Evolutionary conservation across 1,140 invertebrate species (phyloP).

Genomic region (Drosophila bocki): DNA sequence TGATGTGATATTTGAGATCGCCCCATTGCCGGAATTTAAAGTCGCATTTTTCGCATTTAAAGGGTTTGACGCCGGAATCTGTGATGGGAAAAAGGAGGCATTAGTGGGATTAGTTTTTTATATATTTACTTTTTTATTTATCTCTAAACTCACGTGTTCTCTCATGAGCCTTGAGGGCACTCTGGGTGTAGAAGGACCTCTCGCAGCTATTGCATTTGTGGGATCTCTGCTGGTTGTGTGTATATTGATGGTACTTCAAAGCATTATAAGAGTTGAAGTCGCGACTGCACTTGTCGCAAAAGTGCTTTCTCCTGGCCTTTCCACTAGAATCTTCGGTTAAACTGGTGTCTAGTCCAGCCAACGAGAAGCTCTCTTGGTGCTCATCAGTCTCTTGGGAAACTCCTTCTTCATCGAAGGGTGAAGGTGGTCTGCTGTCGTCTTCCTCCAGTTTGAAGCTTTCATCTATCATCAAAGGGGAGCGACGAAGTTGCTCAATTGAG

Average conservation of each 20-base stretch:
- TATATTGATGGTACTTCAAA: constrained; percentile 92
- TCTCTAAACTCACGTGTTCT: constrained; percentile 85
- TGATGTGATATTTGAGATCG: constrained; percentile 95
- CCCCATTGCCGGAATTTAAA: constrained; percentile 94
- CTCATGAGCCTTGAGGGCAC: constrained; percentile 91
- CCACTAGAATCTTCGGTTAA: constrained; percentile 5
- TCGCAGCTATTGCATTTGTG: constrained; percentile 93
- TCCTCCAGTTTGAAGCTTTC: constrained; percentile 65
- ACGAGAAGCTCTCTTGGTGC: constrained; percentile 25
- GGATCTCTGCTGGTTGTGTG: constrained; percentile 90
- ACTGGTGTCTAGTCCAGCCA: constrained; percentile 30
- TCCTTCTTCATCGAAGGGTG: constrained; percentile 23
- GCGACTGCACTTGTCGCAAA: constrained; percentile 89
- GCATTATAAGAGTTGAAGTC: constrained; percentile 94
- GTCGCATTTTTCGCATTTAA: constrained; percentile 91
- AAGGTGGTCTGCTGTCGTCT: constrained; percentile 39
- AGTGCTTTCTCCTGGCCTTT: constrained; percentile 58
- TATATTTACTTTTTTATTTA: too few relatives aligned
- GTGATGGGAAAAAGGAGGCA: neutral
- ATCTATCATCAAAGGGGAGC: constrained; percentile 49
- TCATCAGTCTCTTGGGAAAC: constrained; percentile 25
- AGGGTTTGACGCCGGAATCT: constrained; percentile 92
- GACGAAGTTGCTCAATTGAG: constrained; percentile 54
- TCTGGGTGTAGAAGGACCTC: constrained; percentile 89
- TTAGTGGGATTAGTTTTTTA: neutral